Evolutionary conservation across 2,888 invertebrate species (phyloP).

Genomic region (Sisyra terminalis): DNA sequence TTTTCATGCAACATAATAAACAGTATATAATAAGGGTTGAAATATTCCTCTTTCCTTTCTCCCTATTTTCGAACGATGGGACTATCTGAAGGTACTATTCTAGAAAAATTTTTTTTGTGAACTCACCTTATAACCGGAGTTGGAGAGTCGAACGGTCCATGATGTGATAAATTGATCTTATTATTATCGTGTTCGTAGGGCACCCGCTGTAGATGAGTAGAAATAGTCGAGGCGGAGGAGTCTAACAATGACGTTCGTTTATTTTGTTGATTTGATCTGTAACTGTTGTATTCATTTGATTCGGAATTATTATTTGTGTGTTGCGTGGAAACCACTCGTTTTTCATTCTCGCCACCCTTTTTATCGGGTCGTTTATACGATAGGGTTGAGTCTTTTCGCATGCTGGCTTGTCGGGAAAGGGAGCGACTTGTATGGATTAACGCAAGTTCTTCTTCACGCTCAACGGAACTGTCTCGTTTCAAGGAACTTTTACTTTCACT

Average conservation of each 20-base stretch:
- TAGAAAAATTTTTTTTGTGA: no score
- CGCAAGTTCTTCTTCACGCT: background rate
- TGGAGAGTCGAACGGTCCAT: no score
- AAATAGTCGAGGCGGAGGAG: no score
- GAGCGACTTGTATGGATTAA: background rate
- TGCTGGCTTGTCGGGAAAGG: slow-evolving; percentile 1
- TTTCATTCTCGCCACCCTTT: slow-evolving; percentile 11
- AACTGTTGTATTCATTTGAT: slow-evolving; percentile 2
- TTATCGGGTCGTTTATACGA: background rate
- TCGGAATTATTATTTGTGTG: background rate
- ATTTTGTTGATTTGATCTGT: no score
- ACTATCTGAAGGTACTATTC: no score
- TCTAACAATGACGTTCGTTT: no score
- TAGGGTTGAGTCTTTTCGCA: slow-evolving; percentile 1
- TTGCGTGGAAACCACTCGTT: slow-evolving; percentile 9
- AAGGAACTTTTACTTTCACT: background rate
- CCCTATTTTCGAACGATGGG: slow-evolving; percentile 15
- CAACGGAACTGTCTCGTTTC: slow-evolving; percentile 2
- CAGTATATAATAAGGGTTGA: background rate
- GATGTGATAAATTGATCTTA: no score
- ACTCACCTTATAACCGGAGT: no score
- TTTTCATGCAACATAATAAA: no score
- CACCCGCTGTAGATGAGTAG: no score
- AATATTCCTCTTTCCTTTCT: slow-evolving; percentile 22
- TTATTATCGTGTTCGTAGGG: no score